Conservation (phyloP, 1,140 invertebrate genomes). For the Cryptotermes secundus region DNA sequence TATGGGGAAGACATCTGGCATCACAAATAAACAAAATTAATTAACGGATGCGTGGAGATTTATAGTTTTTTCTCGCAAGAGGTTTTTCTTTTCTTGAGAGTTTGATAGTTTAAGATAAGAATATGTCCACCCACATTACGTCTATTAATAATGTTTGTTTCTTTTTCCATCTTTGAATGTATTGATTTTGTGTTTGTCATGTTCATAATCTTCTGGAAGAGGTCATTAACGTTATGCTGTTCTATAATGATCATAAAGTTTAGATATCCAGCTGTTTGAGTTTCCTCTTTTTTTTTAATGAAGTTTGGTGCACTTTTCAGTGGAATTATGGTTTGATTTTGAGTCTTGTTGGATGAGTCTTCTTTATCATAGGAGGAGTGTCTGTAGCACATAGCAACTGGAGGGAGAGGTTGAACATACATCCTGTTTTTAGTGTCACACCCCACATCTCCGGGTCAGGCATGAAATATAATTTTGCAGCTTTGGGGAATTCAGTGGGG, state of each 20-base stretch:
- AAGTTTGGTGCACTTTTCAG: neutral
- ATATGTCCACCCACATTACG: neutral
- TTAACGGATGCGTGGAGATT: neutral
- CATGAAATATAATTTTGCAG: conserved; percentile 31
- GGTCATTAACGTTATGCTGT: neutral
- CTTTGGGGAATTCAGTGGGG: conserved; percentile 32
- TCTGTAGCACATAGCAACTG: conserved; percentile 35
- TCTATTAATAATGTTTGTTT: conserved; percentile 1
- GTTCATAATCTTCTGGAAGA: neutral
- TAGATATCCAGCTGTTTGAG: neutral
- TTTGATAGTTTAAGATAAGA: neutral
- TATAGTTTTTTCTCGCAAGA: neutral
- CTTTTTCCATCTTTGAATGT: conserved; percentile 11
- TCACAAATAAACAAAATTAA: neutral
- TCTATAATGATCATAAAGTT: neutral
- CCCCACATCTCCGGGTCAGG: conserved; percentile 33
- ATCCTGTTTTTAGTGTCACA: conserved; percentile 1
- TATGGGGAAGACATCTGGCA: neutral
- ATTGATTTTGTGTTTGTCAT: neutral
- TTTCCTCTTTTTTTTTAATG: too few relatives aligned
- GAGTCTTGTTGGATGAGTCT: conserved; percentile 34
- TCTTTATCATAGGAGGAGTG: conserved; percentile 35
- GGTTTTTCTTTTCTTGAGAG: neutral
- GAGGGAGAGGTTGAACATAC: conserved; percentile 31
- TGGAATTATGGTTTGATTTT: conserved; percentile 35